Percentiles rank a stretch among this genome's conserved stretches.
phyloP scores from a whole-genome alignment of 1,140 invertebrate genomes.

The Nasonia giraulti region DNA sequence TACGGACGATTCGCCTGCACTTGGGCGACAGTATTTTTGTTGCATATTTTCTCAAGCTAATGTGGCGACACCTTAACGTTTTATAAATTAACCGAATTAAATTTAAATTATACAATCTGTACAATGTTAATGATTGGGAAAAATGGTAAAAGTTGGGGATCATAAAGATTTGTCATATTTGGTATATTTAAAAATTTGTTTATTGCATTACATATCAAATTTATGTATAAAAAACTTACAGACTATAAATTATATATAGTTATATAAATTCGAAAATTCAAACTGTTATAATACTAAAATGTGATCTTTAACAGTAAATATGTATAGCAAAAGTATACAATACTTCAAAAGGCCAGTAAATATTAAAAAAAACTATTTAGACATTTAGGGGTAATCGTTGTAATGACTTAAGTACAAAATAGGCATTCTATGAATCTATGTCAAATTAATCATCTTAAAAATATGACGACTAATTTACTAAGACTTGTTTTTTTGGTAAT shows the following conservation, averaged over 20 bases:
- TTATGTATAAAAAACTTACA: not conserved
- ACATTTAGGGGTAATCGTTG: not conserved
- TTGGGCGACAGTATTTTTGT: no score
- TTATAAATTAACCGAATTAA: no score
- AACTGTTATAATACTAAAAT: not conserved
- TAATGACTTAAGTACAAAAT: slow-evolving; percentile 8
- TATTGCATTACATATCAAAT: not conserved
- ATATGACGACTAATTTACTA: not conserved
- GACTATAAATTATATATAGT: not conserved
- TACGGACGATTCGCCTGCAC: no score
- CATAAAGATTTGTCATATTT: not conserved
- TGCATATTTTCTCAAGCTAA: no score
- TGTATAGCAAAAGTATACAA: not conserved
- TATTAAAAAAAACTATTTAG: not conserved
- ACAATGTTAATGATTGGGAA: not conserved
- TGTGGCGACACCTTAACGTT: no score
- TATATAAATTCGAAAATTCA: not conserved
- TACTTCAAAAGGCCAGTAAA: not conserved
- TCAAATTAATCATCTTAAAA: not conserved
- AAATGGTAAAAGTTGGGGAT: not conserved
- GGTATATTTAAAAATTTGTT: not conserved
- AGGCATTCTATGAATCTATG: not conserved
- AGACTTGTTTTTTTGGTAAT: slow-evolving; percentile 6
- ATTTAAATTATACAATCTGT: not conserved
- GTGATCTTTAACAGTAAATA: not conserved